Base-by-base conservation (phyloP, 2,888 invertebrate genomes). In the Clunio marinus region DNA sequence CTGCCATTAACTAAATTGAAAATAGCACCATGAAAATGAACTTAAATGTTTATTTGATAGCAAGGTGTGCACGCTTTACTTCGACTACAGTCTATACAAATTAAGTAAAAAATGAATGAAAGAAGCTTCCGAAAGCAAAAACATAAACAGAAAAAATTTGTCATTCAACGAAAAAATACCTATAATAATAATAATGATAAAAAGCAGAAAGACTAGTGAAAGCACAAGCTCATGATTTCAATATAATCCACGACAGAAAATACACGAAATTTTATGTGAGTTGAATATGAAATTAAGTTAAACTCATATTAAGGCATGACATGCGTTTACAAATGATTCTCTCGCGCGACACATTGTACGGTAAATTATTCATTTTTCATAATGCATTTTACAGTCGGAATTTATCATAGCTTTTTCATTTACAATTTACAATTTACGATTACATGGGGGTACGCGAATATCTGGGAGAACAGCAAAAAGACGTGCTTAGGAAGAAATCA, bases 1-100 rank as follows among this genome's bases (percentile, higher is more conserved):
- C n/a, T 20, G 66, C 55, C 46, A 66, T 66, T 66, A 46, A 32
- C 32, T 55, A 66, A 66, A 66, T 66, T 66, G 66, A 66, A 66
- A 57, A 57, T 20, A 25, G 57, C 57, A 57, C 57, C 10, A 57
- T 57, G 57, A 57, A 57, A 66, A 66, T 66, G 51, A 55, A 32
- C 46, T 66, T 51, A 55, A 66, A 63, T 63, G 62, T n/a, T 35
- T n/a, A 4, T 8, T 63, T 45, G 22, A 55, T 24, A 32, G 32
- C 27, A 51, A n/a, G 35, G 63, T 63, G 63, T 32, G 63, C 59
- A 45, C 25, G 57, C 57, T 24, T 20, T 24, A 27, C 13, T 24
- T 57, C 57, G 25, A 13, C 27, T 25, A 24, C 13, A 27, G 57
- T 25, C n/a, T 17, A 22, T 57, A 17, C 2, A 27, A 27, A 27